A percentile compares a stretch with the other conserved stretches of the same genome.
Evolutionary conservation across 2,888 invertebrate species (phyloP).

Genomic region (Leuctra nigra): DNA sequence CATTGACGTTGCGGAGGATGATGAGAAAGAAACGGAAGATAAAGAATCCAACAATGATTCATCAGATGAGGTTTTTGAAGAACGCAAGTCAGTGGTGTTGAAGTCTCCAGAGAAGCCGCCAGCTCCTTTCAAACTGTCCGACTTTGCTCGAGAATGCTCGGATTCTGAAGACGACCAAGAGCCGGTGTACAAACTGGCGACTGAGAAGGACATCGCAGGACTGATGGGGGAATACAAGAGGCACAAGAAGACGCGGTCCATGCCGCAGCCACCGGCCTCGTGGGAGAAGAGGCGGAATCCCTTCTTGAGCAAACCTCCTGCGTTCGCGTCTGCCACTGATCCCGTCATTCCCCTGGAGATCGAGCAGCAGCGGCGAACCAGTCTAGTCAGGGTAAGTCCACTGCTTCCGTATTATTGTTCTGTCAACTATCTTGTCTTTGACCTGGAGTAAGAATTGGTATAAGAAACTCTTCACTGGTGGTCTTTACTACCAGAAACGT

Average conservation of each 20-base stretch:
- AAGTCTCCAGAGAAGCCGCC: neutral
- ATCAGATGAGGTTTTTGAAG: constrained; percentile 24
- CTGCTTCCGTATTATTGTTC: too few species aligned
- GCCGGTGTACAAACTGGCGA: constrained; percentile 41
- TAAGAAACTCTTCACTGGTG: too few species aligned
- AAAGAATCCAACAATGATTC: constrained; percentile 14
- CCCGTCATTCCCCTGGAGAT: constrained; percentile 70
- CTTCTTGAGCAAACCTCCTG: constrained; percentile 34
- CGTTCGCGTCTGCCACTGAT: constrained; percentile 45
- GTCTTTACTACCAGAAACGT: too few species aligned
- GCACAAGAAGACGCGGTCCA: constrained; percentile 43
- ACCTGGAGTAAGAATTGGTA: too few species aligned
- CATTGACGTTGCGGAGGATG: neutral
- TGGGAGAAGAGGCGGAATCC: constrained; percentile 35
- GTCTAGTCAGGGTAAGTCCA: constrained; percentile 67
- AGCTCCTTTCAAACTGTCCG: constrained; percentile 36
- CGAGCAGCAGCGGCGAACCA: constrained; percentile 71
- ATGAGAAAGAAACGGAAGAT: neutral
- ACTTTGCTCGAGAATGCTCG: constrained; percentile 30
- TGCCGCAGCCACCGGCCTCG: constrained; percentile 36
- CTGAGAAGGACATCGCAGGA: constrained; percentile 42
- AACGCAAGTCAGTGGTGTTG: constrained; percentile 4
- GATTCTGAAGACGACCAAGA: constrained; percentile 16
- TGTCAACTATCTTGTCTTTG: too few species aligned
- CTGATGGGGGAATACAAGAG: constrained; percentile 48